Percentiles rank a stretch among this genome's conserved stretches.
phyloP scores from a whole-genome alignment of 1,140 invertebrate genomes.

The Bradysia coprophila region DNA sequence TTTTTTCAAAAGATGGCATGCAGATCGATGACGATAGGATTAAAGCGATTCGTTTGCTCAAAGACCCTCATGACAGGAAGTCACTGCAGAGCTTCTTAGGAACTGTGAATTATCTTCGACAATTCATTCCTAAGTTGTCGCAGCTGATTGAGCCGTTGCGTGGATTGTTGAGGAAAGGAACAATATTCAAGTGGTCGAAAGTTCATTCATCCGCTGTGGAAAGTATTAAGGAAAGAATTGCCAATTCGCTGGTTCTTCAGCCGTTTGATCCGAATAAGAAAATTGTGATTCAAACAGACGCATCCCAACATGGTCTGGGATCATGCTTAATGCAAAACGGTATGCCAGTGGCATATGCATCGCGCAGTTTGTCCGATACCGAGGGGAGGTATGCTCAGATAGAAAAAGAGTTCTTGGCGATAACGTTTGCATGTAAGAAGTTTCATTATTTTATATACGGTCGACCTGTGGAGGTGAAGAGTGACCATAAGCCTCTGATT shows the following conservation, averaged over 20 bases:
- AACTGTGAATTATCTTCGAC: neutral
- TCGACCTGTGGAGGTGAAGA: neutral
- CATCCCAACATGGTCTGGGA: constrained; percentile 17
- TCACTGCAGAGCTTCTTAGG: neutral
- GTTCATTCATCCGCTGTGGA: neutral
- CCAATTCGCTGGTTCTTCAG: constrained; percentile 1
- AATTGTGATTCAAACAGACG: constrained; percentile 17
- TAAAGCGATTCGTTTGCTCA: constrained; percentile 1
- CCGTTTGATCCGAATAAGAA: constrained; percentile 12
- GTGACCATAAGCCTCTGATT: constrained; percentile 1
- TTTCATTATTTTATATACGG: constrained; percentile 25
- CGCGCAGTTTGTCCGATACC: constrained; percentile 12
- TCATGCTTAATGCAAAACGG: constrained; percentile 22
- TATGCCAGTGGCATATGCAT: constrained; percentile 22
- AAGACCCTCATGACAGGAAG: constrained; percentile 2
- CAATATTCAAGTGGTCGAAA: neutral
- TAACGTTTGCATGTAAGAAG: constrained; percentile 16
- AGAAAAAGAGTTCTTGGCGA: constrained; percentile 24
- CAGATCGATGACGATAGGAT: constrained; percentile 3
- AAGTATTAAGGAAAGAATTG: neutral
- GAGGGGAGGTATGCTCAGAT: constrained; percentile 23
- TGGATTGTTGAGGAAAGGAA: neutral
- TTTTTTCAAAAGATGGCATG: neutral
- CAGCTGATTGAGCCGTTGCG: neutral
- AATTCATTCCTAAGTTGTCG: constrained; percentile 1